Base-by-base conservation (phyloP, 2,797 vertebrate species). In the Bradypodion pumilum region DNA sequence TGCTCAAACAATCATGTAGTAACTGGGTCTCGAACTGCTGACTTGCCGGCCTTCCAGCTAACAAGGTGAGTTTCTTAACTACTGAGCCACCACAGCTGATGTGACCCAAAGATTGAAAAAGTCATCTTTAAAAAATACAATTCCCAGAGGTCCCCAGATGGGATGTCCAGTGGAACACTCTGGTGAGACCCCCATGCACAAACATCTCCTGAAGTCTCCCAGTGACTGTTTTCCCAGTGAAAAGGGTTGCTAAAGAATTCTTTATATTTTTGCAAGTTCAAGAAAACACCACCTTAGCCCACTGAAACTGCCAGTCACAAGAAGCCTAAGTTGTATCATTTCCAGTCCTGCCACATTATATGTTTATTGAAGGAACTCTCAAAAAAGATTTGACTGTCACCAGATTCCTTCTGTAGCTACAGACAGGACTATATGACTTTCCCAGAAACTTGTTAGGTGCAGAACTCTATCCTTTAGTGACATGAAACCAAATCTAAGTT, bases 401-500 rank as follows among this genome's bases (percentile, higher is more conserved):
- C 1, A 0, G 70, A 81, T 80, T 80, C 5, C 5, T 89, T 78
- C 21, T 56, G 12, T 80, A 82, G 80, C 2, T 2, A 68, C 6
- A 78, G 42, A 52, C 81, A 1, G 84, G 25, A 89, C 86, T 74
- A 75, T 42, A 25, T 4, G 37, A 5, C 25, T 56, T 37, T 59
- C 27, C n/a, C 1, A 62, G n/a, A 78, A 91, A 29, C 1, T 83
- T 88, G 85, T 89, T 80, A 87, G 49, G 52, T 8, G 73, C 2
- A 8, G 27, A 1, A 32, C 70, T 86, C 46, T 35, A 80, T 70
- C 5, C 85, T 63, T 89, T 42, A n/a, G 63, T 90, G 76, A 88
- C 90, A 89, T 87, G 42, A 75, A 78, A 85, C 81, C 78, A 90
- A 93, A 82, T 78, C 78, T 85, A 82, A 85, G 52, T 87, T 83